Conservation (phyloP, 2,113 vertebrate genomes). For the Eolophus roseicapilla region DNA sequence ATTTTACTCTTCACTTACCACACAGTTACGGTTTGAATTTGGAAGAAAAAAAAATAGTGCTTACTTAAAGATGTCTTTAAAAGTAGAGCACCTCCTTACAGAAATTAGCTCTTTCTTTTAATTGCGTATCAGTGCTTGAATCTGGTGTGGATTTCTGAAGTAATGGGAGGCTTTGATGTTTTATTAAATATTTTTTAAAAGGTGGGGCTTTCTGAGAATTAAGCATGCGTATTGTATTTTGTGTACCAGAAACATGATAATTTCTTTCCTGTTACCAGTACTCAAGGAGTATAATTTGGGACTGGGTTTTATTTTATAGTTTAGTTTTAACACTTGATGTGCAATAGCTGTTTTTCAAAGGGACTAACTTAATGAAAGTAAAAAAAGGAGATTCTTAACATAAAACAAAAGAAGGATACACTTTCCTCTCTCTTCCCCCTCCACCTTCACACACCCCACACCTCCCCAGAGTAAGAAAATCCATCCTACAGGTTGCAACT, state of each 20-base stretch:
- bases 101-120: conserved; percentile 76
- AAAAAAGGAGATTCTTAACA: conserved; percentile 48
- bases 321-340: conserved; percentile 49
- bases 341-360: conserved; percentile 50
- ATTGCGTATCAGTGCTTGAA: conserved; percentile 69
- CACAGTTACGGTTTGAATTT: conserved; percentile 12
- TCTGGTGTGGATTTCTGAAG: conserved; percentile 73
- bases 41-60: neutral
- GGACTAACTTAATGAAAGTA: conserved; percentile 48
- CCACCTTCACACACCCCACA: neutral
- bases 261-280: conserved; percentile 50
- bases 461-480: neutral
- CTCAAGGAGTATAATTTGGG: conserved; percentile 35
- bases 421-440: fast-evolving
- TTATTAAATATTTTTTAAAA: conserved; percentile 76
- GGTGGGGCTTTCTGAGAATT: conserved; percentile 64
- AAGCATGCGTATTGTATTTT: conserved; percentile 65
- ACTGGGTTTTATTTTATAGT: neutral
- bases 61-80: conserved; percentile 66
- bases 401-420: neutral
- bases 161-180: conserved; percentile 73
- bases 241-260: conserved; percentile 42
- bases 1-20: conserved; percentile 67
- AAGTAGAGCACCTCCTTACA: conserved; percentile 64
- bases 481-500: neutral